Percentiles rank a stretch among this genome's conserved stretches.
phyloP scores from a whole-genome alignment of 2,797 vertebrate genomes.

The Malurus leucopterus region DNA sequence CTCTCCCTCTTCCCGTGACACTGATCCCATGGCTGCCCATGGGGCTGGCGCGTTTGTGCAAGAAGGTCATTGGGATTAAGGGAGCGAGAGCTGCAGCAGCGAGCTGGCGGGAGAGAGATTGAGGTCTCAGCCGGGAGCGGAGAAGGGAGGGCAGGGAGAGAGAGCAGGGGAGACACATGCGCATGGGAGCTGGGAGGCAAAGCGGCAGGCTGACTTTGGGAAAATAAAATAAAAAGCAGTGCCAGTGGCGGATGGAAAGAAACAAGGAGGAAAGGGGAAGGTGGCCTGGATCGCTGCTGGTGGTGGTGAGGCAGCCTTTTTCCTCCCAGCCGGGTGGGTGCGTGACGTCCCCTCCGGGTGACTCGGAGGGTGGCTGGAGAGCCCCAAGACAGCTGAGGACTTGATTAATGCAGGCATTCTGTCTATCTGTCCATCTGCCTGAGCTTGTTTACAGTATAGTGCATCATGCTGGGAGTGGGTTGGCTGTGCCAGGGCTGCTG shows the following conservation, averaged over 20 bases:
- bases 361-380: background rate
- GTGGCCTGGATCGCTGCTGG: background rate
- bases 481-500: rapidly evolving
- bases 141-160: constrained; percentile 23
- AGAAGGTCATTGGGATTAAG: constrained; percentile 68
- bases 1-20: background rate
- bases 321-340: rapidly evolving
- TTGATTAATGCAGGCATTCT: background rate
- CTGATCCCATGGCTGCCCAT: background rate
- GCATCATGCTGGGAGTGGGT: rapidly evolving
- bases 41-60: background rate
- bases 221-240: background rate
- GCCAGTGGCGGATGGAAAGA: background rate
- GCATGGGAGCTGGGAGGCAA: background rate
- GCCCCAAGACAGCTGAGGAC: background rate
- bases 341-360: background rate
- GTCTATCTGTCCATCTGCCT: background rate
- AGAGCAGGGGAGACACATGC: background rate
- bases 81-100: constrained; percentile 34
- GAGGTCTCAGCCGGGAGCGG: constrained; percentile 35
- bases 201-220: background rate
- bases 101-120: constrained; percentile 36
- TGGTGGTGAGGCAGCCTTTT: background rate
- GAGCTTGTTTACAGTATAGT: background rate
- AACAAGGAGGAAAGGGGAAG: background rate